These are phyloP conservation scores for Buphagus erythrorhynchus DNA, from an alignment of 2,797 vertebrate genomes.

Conservation along the genomic window DNA sequence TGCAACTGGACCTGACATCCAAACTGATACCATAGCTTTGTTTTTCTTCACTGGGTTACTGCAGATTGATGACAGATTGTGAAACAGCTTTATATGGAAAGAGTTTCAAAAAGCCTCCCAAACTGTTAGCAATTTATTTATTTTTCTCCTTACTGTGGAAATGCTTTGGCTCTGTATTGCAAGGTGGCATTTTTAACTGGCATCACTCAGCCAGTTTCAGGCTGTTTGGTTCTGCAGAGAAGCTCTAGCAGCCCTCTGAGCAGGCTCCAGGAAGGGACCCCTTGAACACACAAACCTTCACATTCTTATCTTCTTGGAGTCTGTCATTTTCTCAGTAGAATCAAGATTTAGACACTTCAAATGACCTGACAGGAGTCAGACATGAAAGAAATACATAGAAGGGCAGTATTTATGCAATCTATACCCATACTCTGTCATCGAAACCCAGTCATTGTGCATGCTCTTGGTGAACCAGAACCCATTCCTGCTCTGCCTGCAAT, in stretches of 20 bases:
- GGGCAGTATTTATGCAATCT: background rate
- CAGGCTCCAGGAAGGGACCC: background rate
- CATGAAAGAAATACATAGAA: background rate
- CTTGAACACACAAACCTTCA: background rate
- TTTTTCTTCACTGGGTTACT: conserved; percentile 22
- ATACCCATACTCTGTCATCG: rapidly evolving
- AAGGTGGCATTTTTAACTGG: conserved; percentile 19
- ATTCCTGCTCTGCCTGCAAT: background rate
- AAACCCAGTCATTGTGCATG: rapidly evolving
- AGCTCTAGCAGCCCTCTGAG: background rate
- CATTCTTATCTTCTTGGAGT: background rate
- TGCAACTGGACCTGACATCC: conserved; percentile 30
- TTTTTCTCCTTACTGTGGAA: conserved; percentile 24
- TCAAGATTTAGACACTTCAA: background rate
- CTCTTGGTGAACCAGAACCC: background rate
- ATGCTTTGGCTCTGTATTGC: background rate
- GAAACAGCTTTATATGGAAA: conserved; percentile 43
- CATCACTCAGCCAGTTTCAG: background rate
- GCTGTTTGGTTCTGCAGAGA: background rate
- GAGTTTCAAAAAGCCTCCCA: conserved; percentile 35
- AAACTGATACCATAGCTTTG: conserved; percentile 26
- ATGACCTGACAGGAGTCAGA: background rate
- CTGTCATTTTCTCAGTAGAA: background rate
- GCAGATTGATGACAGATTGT: conserved; percentile 62
- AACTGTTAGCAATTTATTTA: conserved; percentile 25